phyloP scores from a whole-genome alignment of 2,888 invertebrate genomes.

The Fragum fragum region DNA sequence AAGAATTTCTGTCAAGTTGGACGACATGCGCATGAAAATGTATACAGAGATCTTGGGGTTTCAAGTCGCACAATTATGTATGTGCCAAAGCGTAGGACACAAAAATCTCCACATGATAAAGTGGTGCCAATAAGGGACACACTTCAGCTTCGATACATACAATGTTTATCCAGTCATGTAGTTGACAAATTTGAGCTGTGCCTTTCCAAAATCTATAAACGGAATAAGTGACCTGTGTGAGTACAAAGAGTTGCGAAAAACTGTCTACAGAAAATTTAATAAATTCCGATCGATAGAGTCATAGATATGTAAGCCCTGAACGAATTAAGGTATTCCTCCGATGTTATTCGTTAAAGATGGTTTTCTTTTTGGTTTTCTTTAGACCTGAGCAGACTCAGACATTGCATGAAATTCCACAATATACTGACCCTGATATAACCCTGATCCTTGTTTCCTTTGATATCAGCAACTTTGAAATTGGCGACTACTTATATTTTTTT shows the following conservation, averaged over 20 bases:
- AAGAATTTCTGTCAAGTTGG: not conserved
- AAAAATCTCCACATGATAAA: not conserved
- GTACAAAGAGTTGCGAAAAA: not conserved
- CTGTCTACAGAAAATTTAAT: too few species aligned
- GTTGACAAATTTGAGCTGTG: not conserved
- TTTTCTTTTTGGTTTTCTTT: too few species aligned
- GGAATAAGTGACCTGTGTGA: not conserved
- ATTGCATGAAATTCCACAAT: too few species aligned
- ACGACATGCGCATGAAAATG: not conserved
- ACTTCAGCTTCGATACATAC: not conserved
- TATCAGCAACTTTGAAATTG: too few species aligned
- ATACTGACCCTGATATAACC: too few species aligned
- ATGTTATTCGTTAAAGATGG: too few species aligned
- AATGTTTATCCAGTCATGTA: not conserved
- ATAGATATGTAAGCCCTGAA: too few species aligned
- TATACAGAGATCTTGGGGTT: not conserved
- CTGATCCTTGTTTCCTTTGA: too few species aligned
- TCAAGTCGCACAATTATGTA: slow-evolving; percentile 1
- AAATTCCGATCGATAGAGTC: too few species aligned
- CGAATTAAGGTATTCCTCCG: too few species aligned
- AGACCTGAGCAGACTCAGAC: too few species aligned
- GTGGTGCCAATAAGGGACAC: not conserved
- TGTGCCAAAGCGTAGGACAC: not conserved
- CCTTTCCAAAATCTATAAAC: not conserved
- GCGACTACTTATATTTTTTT: too few species aligned